Evolutionary conservation across 2,113 vertebrate genomes (phyloP).

Genomic region (Thinocorus orbignyianus): DNA sequence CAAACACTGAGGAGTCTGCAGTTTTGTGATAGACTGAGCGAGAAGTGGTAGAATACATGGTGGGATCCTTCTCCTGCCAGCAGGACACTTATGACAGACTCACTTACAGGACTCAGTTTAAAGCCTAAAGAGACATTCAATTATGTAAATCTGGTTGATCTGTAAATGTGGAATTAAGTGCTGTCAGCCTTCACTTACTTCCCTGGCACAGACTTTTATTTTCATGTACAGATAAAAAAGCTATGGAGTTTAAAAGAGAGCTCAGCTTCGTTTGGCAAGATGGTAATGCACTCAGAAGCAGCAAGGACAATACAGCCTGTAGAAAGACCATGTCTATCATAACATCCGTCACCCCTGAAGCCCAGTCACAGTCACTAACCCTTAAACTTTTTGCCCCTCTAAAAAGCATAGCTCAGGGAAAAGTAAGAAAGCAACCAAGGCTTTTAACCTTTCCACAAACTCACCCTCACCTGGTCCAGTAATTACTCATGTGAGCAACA

Average conservation of each 20-base stretch:
- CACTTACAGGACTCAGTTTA: not conserved
- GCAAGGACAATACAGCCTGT: not conserved
- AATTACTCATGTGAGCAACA: not conserved
- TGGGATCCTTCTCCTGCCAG: not conserved
- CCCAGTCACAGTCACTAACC: not conserved
- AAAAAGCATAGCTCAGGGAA: not conserved
- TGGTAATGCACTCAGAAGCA: not conserved
- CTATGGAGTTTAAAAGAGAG: not conserved
- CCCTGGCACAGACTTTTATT: not conserved
- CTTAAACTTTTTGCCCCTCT: not conserved
- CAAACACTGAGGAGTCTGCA: not conserved
- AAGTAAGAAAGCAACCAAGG: not conserved
- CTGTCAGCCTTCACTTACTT: constrained; percentile 14
- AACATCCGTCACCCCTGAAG: not conserved
- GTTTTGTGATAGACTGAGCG: not conserved
- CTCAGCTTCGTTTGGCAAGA: not conserved
- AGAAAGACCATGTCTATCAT: not conserved
- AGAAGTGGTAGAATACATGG: not conserved
- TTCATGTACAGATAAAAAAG: not conserved
- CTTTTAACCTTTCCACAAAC: not conserved
- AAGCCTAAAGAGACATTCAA: not conserved
- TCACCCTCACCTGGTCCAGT: not conserved
- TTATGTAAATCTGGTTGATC: not conserved
- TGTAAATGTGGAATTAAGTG: not conserved
- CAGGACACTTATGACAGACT: not conserved